phyloP scores from a whole-genome alignment of 2,797 vertebrate genomes.

The Pipistrellus pygmaeus region DNA sequence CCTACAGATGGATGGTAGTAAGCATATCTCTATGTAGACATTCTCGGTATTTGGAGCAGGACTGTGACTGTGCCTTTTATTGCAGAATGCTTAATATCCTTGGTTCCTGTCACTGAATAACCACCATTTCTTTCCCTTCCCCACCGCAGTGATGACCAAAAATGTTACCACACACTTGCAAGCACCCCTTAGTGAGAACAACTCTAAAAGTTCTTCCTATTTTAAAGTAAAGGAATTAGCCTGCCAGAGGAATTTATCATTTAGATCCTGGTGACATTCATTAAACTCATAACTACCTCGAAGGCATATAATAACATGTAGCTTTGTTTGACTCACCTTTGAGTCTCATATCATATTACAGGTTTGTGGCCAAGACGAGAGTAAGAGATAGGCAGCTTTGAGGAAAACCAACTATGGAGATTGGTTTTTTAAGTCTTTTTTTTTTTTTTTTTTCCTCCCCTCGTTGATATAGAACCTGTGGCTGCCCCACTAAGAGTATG shows the following conservation, averaged over 20 bases:
- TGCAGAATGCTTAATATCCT: neutral
- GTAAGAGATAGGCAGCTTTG: neutral
- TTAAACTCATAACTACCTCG: constrained; percentile 19
- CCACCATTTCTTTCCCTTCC: neutral
- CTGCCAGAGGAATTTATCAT: constrained; percentile 15
- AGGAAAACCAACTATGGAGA: neutral
- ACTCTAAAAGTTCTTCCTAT: neutral
- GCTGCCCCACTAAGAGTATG: neutral
- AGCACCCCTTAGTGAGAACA: neutral
- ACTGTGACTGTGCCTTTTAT: neutral
- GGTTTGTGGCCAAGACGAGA: neutral
- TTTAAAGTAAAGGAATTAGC: constrained; percentile 7
- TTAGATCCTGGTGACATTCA: neutral
- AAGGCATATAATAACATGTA: neutral
- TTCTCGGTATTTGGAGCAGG: neutral
- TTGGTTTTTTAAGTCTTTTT: neutral
- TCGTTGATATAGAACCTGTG: neutral
- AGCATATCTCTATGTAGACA: neutral
- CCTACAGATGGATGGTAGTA: neutral
- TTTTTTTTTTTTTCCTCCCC: neutral
- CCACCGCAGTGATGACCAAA: neutral
- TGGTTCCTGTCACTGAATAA: neutral
- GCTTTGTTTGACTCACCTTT: constrained; percentile 3
- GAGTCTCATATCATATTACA: constrained; percentile 17
- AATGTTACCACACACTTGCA: neutral